Percentiles rank a stretch among this genome's conserved stretches.
phyloP scores from a whole-genome alignment of 2,888 invertebrate species.

The Lissonota sp. region DNA sequence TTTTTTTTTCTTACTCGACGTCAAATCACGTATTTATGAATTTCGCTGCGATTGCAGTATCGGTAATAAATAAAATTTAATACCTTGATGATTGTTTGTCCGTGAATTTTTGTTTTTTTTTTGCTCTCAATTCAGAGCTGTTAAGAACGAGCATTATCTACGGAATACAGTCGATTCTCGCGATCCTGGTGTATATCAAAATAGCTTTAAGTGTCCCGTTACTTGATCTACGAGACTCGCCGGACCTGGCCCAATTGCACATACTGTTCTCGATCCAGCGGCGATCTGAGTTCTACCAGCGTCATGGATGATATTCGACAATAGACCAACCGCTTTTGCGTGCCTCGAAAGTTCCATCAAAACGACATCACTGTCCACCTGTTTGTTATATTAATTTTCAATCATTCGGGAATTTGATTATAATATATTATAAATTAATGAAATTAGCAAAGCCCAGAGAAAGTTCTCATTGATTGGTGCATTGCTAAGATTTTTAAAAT shows the following conservation, averaged over 20 bases:
- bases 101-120: conserved; percentile 23
- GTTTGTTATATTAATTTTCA: conserved; percentile 28
- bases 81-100: conserved; percentile 38
- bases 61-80: conserved; percentile 60
- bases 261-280: conserved; percentile 94
- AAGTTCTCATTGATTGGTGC: too few species aligned
- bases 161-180: conserved; percentile 48
- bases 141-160: conserved; percentile 48
- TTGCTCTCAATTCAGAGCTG: conserved; percentile 28
- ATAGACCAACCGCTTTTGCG: conserved; percentile 89
- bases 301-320: conserved; percentile 92
- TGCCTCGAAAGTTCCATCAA: conserved; percentile 88
- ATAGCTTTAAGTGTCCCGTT: conserved; percentile 94
- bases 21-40: conserved; percentile 67
- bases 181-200: conserved; percentile 84
- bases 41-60: conserved; percentile 59
- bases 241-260: conserved; percentile 96
- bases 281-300: conserved; percentile 97
- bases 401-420: too few species aligned
- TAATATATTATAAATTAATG: too few species aligned
- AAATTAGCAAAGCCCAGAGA: too few species aligned
- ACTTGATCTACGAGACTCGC: conserved; percentile 91
- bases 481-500: too few species aligned
- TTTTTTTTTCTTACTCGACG: conserved; percentile 51
- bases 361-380: conserved; percentile 90